Evolutionary conservation across 2,797 vertebrate species (phyloP).

Genomic region (Urophycis tenuis): DNA sequence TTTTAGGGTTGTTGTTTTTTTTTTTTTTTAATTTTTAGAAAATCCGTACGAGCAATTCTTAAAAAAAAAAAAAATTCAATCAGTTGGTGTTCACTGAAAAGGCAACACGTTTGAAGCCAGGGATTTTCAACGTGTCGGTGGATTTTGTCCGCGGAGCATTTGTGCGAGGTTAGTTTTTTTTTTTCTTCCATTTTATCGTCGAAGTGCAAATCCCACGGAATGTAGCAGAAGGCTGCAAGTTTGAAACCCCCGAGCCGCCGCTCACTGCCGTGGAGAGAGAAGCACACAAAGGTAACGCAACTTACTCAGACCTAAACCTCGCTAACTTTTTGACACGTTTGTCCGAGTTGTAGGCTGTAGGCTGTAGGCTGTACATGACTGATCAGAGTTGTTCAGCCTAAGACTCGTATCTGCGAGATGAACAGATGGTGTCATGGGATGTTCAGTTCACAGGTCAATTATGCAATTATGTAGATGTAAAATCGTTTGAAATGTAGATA

Average conservation of each 20-base stretch:
- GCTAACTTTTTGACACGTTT: neutral
- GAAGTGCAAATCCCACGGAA: neutral
- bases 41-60: too few species aligned
- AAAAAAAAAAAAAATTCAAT: too few species aligned
- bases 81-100: neutral
- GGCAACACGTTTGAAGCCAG: neutral
- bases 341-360: neutral
- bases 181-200: neutral
- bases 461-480: neutral
- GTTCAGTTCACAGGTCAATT: slow-evolving; percentile 57
- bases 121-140: neutral
- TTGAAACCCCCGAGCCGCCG: neutral
- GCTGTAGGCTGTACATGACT: too few species aligned
- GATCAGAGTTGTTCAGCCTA: neutral
- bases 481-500: neutral
- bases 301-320: neutral
- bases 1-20: neutral
- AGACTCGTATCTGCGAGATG: neutral
- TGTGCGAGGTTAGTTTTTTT: neutral
- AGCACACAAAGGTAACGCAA: neutral
- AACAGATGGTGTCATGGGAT: slow-evolving; percentile 50
- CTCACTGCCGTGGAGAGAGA: neutral
- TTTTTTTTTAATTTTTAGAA: too few species aligned
- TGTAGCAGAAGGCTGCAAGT: neutral
- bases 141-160: neutral